Evolutionary conservation across 2,113 vertebrate species (phyloP), one percentile per base, ranked within the genome.

Genomic region (Leucosticte australis): DNA sequence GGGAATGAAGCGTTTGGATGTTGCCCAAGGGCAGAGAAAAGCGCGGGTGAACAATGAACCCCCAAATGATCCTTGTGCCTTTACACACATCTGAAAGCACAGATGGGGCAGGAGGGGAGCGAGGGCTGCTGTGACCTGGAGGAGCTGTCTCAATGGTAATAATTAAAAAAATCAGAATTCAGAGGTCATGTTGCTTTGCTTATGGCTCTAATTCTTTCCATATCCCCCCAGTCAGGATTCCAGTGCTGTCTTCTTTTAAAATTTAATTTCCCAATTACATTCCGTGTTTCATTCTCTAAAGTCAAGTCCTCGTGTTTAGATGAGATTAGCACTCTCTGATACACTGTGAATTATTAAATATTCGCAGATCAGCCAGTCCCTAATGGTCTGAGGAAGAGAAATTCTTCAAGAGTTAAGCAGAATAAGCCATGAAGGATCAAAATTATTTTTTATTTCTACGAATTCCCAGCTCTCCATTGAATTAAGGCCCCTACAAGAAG

Each of bases 271-370:
- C 79, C 79, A 63, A 49, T 96, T 92, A 64, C 44, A 27, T 68
- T 52, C 73, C 41, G 23, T 53, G 47, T 93, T 93, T 93, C 47
- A 24, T 81, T 87, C 82, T 55, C 85, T 57, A 11, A 53, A 90
- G 87, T 53, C n/a, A 70, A 88, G 47, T 63, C 13, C 70, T 74
- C 3, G 0, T 83, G 83, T 83, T 95, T 39, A 78, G 92, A 81
- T 75, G 93, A 83, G 85, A 96, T 95, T 93, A 94, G 68, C 79
- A 52, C 93, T 50, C 85, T 81, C 90, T 90, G 92, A 78, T 68
- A 55, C 4, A 35, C 39, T 21, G 55, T 30, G 39, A 69, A 39
- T 73, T 82, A 89, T 62, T 50, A 69, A 79, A 57, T 24, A 39
- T 35, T 76, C 28, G 6, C 50, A 70, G 55, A n/a, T 74, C 93